A percentile compares a stretch with the other conserved stretches of the same genome.
These are phyloP conservation scores for Oppia nitens DNA, from an alignment of 1,140 invertebrate genomes.

Conservation along the genomic window DNA sequence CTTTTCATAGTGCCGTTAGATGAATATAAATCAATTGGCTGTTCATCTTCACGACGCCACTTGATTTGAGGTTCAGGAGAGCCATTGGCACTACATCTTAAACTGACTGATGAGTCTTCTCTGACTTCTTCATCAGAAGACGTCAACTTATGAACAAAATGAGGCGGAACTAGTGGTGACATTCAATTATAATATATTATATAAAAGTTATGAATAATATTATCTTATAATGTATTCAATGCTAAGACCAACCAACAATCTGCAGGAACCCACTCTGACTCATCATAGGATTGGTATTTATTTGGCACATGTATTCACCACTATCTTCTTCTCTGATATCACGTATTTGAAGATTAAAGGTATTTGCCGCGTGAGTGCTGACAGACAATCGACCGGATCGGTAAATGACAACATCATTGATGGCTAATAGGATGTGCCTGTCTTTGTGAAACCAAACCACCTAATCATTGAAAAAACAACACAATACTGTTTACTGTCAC, in stretches of 20 bases:
- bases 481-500: background rate
- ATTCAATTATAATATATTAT: too few species aligned
- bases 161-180: constrained; percentile 22
- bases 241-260: constrained; percentile 6
- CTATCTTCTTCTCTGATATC: constrained; percentile 33
- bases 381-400: constrained; percentile 48
- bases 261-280: constrained; percentile 11
- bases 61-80: constrained; percentile 31
- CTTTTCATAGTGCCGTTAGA: background rate
- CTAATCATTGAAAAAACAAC: constrained; percentile 29
- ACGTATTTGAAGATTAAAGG: constrained; percentile 9
- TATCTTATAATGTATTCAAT: background rate
- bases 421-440: constrained; percentile 75
- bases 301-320: constrained; percentile 60
- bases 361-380: constrained; percentile 5
- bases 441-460: constrained; percentile 75
- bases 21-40: constrained; percentile 21
- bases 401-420: constrained; percentile 69
- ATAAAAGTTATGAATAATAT: background rate
- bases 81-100: constrained; percentile 31
- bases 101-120: constrained; percentile 22
- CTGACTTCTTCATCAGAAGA: constrained; percentile 21
- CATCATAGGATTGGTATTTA: constrained; percentile 47
- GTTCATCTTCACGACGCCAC: constrained; percentile 30
- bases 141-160: constrained; percentile 20